Conservation (phyloP, 2,888 invertebrate genomes). For the Dusona sp. region DNA sequence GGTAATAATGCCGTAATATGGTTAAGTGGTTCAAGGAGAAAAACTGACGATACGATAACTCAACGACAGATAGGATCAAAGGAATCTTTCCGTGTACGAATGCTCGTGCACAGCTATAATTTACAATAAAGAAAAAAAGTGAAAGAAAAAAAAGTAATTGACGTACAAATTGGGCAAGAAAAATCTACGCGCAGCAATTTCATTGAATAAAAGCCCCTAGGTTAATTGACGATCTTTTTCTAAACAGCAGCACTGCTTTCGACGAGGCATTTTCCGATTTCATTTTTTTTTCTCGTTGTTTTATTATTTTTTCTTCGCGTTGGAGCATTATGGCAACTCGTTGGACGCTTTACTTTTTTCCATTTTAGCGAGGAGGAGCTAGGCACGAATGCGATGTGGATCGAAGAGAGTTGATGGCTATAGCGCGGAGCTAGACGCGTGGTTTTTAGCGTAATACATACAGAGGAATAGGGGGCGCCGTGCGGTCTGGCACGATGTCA, state of each 20-base stretch:
- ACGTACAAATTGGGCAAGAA: background rate
- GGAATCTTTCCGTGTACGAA: constrained; percentile 2
- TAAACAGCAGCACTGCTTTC: constrained; percentile 5
- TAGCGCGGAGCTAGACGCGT: constrained; percentile 13
- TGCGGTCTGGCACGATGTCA: constrained; percentile 74
- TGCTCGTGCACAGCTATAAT: background rate
- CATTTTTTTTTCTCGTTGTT: background rate
- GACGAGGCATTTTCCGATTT: constrained; percentile 26
- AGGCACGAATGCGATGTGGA: constrained; percentile 52
- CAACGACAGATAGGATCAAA: constrained; percentile 48
- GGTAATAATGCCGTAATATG: constrained; percentile 69
- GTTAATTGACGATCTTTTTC: constrained; percentile 21
- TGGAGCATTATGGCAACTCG: constrained; percentile 20
- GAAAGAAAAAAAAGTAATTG: background rate
- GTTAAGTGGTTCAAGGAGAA: constrained; percentile 73
- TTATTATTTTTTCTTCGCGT: constrained; percentile 26
- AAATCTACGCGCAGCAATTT: background rate
- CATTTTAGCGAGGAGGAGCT: background rate
- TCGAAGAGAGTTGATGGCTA: constrained; percentile 57
- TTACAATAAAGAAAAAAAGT: background rate
- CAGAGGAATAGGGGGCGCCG: constrained; percentile 71
- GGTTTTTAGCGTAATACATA: constrained; percentile 61
- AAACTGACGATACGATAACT: constrained; percentile 59
- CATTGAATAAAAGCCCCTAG: background rate
- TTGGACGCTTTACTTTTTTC: constrained; percentile 10